Evolutionary conservation across 2,113 vertebrate genomes (phyloP).

Genomic region (Hemicordylus capensis): DNA sequence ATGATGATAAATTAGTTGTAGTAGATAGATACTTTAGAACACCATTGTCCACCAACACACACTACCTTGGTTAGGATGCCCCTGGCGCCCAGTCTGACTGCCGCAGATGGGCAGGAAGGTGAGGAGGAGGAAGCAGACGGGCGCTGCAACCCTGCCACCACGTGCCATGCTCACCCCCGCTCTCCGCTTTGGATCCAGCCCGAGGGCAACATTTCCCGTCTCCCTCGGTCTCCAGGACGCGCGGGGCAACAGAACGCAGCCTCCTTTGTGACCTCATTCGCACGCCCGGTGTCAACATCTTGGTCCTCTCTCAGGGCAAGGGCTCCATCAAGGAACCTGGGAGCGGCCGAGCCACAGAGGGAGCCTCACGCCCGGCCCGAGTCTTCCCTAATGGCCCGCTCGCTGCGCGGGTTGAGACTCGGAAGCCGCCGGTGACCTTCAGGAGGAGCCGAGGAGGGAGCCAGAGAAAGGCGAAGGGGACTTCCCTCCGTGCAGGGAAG

Average conservation of each 20-base stretch:
- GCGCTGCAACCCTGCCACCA: neutral
- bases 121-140: neutral
- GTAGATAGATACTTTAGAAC: neutral
- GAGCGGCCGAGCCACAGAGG: neutral
- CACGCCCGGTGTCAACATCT: too few relatives aligned
- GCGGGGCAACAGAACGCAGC: neutral
- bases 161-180: neutral
- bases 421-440: too few relatives aligned
- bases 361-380: neutral
- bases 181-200: neutral
- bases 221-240: neutral
- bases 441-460: neutral
- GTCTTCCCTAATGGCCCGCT: too few relatives aligned
- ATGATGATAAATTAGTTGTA: neutral
- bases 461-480: neutral
- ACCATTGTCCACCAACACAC: neutral
- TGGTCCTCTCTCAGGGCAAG: neutral
- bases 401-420: too few relatives aligned
- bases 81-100: neutral
- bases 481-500: too few relatives aligned
- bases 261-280: slow-evolving; percentile 15
- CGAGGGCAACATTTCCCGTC: neutral
- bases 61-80: neutral
- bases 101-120: neutral
- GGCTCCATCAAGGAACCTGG: too few relatives aligned